Evolutionary conservation across 1,140 invertebrate species (phyloP), one percentile per base, ranked within the genome.

Genomic region (Venturia canescens): DNA sequence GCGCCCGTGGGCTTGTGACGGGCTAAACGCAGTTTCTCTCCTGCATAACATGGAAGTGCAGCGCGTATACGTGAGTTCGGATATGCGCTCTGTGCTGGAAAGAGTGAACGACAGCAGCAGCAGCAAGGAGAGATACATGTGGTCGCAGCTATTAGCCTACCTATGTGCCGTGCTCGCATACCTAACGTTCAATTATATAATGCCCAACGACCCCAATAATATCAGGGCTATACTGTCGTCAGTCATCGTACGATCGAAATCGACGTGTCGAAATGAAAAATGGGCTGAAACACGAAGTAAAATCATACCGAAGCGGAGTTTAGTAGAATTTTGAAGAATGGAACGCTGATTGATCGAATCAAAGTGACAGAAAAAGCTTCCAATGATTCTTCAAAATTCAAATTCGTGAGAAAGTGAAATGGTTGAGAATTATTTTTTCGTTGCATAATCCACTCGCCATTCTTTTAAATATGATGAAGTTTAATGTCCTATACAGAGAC

Each of bases 121-220:
- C 13, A 69, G 13, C 60, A 63, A 44, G 60, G 3, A 63, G 23
- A 63, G 26, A 63, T 26, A 69, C 27, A 69, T 21, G 66, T 27
- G 53, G 72, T 53, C 15, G 38, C 13, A 76, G 72, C 72, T 63
- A 76, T 76, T 76, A 76, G 72, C 34, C 53, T 27, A 50, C 26
- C 34, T 50, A 50, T 50, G 34, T 72, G 67, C 29, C 67, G 67
- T 18, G 29, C 50, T 57, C 72, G 72, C 72, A 76, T 76, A 76
- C 72, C 72, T 76, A 76, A 76, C 72, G 72, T 76, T 76, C 72
- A 76, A 76, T 76, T 76, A 76, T 76, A 63, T 76, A 76, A 76
- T 76, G 38, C 53, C 53, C 72, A 76, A 76, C 72, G 72, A 76
- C 72, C 72, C 72, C 60, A 76, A 76, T 76, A 76, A 76, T 76